Conservation (phyloP, 2,797 vertebrate species). For the Pangasius krempfi region DNA sequence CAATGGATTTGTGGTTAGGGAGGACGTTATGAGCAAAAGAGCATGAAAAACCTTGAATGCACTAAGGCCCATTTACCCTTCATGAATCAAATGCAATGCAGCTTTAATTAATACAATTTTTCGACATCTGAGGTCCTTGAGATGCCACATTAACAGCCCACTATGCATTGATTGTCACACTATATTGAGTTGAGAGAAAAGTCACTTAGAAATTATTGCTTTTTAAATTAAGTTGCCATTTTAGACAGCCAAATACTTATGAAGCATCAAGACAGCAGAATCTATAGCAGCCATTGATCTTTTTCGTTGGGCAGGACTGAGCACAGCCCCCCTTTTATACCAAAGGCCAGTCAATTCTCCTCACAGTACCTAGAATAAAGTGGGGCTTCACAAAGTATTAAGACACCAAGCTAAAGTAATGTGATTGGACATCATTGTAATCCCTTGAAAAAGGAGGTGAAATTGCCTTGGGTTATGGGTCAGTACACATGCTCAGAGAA, state of each 20-base stretch:
- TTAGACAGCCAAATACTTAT: constrained; percentile 82
- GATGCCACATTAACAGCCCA: constrained; percentile 74
- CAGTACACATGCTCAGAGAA: constrained; percentile 64
- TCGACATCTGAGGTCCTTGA: constrained; percentile 71
- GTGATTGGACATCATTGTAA: constrained; percentile 79
- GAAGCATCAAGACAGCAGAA: constrained; percentile 80
- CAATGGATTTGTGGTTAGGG: constrained; percentile 36
- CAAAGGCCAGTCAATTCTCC: constrained; percentile 73
- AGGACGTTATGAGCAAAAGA: constrained; percentile 31
- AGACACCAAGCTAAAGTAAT: constrained; percentile 78
- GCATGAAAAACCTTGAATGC: constrained; percentile 32
- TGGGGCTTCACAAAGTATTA: constrained; percentile 79
- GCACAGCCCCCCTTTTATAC: constrained; percentile 70
- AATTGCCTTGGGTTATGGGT: constrained; percentile 80
- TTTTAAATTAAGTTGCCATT: constrained; percentile 84
- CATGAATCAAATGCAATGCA: constrained; percentile 69
- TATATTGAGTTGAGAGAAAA: constrained; percentile 78
- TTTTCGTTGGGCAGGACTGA: constrained; percentile 67
- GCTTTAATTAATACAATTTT: constrained; percentile 77
- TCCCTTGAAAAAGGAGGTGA: constrained; percentile 77
- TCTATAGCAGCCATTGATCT: constrained; percentile 78
- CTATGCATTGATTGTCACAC: constrained; percentile 75
- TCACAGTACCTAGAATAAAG: constrained; percentile 78
- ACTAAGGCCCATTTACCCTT: constrained; percentile 46
- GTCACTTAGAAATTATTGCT: constrained; percentile 82